These are phyloP conservation scores for Acrobasis consociella DNA, from an alignment of 2,888 invertebrate species.

Conservation along the genomic window DNA sequence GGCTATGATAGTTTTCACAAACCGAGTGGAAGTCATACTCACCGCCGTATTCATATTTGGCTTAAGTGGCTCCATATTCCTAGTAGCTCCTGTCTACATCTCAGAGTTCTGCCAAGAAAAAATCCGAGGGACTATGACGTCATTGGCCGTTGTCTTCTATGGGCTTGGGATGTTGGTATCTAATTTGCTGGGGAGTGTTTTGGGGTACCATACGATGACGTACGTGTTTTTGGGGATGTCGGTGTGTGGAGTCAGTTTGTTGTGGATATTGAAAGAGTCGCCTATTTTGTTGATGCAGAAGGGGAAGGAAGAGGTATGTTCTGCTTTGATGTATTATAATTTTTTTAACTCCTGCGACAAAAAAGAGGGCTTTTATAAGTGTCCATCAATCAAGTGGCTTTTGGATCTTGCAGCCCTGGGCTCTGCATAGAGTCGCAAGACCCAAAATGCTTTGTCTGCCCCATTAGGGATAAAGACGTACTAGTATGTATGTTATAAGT, in stretches of 20 bases:
- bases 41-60: conserved; percentile 58
- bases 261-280: conserved; percentile 54
- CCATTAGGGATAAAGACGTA: too few species aligned
- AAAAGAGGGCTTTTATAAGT: too few species aligned
- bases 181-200: conserved; percentile 56
- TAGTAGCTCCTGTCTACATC: conserved; percentile 55
- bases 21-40: conserved; percentile 53
- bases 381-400: too few species aligned
- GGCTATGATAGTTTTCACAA: conserved; percentile 46
- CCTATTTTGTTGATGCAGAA: conserved; percentile 59
- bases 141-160: conserved; percentile 54
- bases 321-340: background rate
- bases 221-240: conserved; percentile 50
- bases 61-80: conserved; percentile 46
- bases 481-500: too few species aligned
- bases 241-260: conserved; percentile 39
- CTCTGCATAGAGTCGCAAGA: too few species aligned
- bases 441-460: too few species aligned
- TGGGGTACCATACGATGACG: conserved; percentile 53
- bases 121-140: conserved; percentile 60
- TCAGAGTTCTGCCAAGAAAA: conserved; percentile 64
- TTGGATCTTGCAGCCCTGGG: too few species aligned
- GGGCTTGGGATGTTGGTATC: conserved; percentile 59
- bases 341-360: too few species aligned
- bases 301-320: conserved; percentile 53